These are phyloP conservation scores for Typhlichthys eigenmanni DNA, from an alignment of 2,797 vertebrate species.

Conservation along the genomic window DNA sequence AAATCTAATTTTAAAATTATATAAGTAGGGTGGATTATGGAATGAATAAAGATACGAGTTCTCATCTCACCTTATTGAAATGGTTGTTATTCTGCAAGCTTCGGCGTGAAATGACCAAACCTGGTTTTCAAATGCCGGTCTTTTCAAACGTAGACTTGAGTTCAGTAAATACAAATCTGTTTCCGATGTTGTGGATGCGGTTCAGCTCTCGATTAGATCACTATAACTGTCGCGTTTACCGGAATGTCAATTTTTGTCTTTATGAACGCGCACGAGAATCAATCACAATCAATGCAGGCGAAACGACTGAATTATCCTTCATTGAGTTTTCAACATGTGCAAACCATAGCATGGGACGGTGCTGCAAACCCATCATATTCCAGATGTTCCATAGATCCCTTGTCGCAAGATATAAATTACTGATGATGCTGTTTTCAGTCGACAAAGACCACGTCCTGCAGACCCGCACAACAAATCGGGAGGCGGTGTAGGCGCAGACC, in stretches of 20 bases:
- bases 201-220: constrained; percentile 16
- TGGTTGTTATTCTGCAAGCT: constrained; percentile 3
- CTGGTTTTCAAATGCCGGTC: constrained; percentile 3
- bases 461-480: constrained; percentile 22
- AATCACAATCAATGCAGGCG: neutral
- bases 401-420: constrained; percentile 3
- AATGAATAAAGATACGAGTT: neutral
- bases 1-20: neutral
- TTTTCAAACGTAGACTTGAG: neutral
- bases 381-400: constrained; percentile 22
- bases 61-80: constrained; percentile 60
- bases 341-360: neutral
- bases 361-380: neutral
- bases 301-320: neutral
- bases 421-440: constrained; percentile 9
- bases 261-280: constrained; percentile 1
- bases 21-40: neutral
- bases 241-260: constrained; percentile 17
- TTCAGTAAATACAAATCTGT: neutral
- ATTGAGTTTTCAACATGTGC: constrained; percentile 6
- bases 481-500: constrained; percentile 33
- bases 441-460: constrained; percentile 13
- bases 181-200: constrained; percentile 24
- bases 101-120: constrained; percentile 15
- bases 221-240: constrained; percentile 38